Percentiles rank a stretch among this genome's conserved stretches.
Conservation (phyloP, 2,888 invertebrate genomes). For the Dromius quadrimaculatus region DNA sequence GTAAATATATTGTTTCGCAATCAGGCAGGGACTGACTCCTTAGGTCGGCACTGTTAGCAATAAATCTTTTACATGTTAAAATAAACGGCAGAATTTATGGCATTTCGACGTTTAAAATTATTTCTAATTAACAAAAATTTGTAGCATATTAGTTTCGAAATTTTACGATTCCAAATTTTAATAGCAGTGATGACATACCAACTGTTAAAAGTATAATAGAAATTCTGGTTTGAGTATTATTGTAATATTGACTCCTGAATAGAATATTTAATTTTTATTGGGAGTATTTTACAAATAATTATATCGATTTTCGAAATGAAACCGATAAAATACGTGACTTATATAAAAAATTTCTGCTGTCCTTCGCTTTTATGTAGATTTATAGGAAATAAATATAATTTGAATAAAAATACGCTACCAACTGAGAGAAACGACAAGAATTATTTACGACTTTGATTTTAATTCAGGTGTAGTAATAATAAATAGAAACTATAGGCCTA, state of each 20-base stretch:
- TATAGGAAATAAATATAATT: constrained; percentile 28
- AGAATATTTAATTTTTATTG: constrained; percentile 9
- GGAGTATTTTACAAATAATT: constrained; percentile 9
- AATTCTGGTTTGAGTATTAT: not conserved
- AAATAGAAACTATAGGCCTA: too few relatives aligned
- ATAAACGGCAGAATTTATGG: not conserved
- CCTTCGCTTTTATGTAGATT: constrained; percentile 33
- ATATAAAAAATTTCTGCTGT: constrained; percentile 20
- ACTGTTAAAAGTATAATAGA: not conserved
- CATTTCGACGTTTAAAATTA: not conserved
- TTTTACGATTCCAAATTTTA: constrained; percentile 17
- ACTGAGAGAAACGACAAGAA: constrained; percentile 27
- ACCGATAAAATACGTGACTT: constrained; percentile 16
- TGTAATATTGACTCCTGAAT: not conserved
- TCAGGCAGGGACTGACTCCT: too few relatives aligned
- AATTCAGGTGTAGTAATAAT: not conserved
- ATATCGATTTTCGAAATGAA: not conserved
- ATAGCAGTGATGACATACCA: constrained; percentile 17
- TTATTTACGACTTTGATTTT: constrained; percentile 12
- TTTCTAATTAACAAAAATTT: constrained; percentile 12
- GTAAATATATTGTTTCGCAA: too few relatives aligned
- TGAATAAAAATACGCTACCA: constrained; percentile 33
- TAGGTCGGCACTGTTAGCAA: not conserved
- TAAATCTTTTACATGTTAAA: constrained; percentile 7
- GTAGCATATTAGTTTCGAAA: constrained; percentile 2